Evolutionary conservation across 2,888 invertebrate genomes (phyloP).

Genomic region (Leucania comma): DNA sequence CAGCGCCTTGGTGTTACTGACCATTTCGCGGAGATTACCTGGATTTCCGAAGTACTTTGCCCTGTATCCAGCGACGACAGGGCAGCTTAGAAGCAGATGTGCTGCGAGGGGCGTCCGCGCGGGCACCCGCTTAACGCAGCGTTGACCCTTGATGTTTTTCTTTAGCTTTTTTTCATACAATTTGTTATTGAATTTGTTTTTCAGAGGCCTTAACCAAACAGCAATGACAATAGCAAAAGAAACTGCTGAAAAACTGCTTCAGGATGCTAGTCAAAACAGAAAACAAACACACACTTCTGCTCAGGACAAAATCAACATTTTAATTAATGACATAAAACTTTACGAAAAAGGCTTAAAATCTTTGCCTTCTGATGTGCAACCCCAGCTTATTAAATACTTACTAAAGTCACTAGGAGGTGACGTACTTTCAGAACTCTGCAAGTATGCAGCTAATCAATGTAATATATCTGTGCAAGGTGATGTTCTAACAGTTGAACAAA

Average conservation of each 20-base stretch:
- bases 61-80: too few relatives aligned
- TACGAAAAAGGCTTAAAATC: constrained; percentile 95
- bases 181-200: constrained; percentile 59
- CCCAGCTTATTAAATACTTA: constrained; percentile 94
- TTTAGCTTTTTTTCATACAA: background rate
- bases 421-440: constrained; percentile 94
- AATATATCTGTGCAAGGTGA: constrained; percentile 92
- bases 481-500: constrained; percentile 92
- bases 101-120: too few relatives aligned
- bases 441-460: constrained; percentile 94
- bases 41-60: too few relatives aligned
- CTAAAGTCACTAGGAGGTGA: constrained; percentile 96
- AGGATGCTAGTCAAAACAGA: constrained; percentile 92
- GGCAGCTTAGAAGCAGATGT: too few relatives aligned
- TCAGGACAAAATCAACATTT: constrained; percentile 95
- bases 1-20: too few relatives aligned
- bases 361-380: constrained; percentile 92
- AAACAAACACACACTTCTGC: constrained; percentile 95
- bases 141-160: background rate
- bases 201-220: constrained; percentile 92
- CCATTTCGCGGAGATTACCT: too few relatives aligned
- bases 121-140: too few relatives aligned
- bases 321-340: constrained; percentile 94
- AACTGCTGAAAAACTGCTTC: constrained; percentile 94
- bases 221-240: constrained; percentile 93